Base-by-base conservation (phyloP, 2,113 vertebrate genomes). In the Pelvicachromis taeniatus region DNA sequence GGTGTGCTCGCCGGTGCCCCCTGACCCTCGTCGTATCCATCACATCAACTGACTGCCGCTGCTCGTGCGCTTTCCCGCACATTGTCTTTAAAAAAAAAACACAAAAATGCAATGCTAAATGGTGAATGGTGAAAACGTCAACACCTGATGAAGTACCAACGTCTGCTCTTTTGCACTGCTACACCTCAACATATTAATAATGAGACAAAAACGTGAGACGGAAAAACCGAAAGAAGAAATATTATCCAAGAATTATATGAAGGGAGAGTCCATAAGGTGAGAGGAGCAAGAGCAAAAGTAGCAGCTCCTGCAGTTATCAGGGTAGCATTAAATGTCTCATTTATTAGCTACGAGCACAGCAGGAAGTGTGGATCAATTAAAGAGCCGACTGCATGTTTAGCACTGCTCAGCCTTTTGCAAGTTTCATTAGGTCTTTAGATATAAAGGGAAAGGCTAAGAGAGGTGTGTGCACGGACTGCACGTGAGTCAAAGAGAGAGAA, bases 21-120 rank as follows among this genome's bases (percentile, higher is more conserved):
- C 75, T 87, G 87, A 91, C 84, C 88, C 35, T 35, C 14, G 4
- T 65, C 85, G 31, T 81, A 88, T 92, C 84, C 87, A 89, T 92
- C 89, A 88, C 82, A 19, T 84, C 45, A 13, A 23, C 73, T 19
- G 35, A 40, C 80, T 5, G 78, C 59, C 6, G 5, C 21, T 5
- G 63, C 53, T 40, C 7, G 9, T 58, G 17, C 13, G 19, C 73
- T 35, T 52, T 77, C 31, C 23, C 52, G 16, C 10, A 19, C 45
- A 1, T 40, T 19, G 42, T 2, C 23, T 50, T 42, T 9, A 19
- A 40, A 68, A 70, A 70, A 56, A 7, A 21, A 2, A 45, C 61
- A 23, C 35, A 45, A 7, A 45, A 45, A 70, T 21, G 59, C 59
- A 70, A 8, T 1, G 21, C 13, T 70, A 45, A 45, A 70, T 26